A percentile compares a stretch with the other conserved stretches of the same genome.
These are phyloP conservation scores for Ectropis grisescens DNA, from an alignment of 1,140 invertebrate species.

Conservation along the genomic window DNA sequence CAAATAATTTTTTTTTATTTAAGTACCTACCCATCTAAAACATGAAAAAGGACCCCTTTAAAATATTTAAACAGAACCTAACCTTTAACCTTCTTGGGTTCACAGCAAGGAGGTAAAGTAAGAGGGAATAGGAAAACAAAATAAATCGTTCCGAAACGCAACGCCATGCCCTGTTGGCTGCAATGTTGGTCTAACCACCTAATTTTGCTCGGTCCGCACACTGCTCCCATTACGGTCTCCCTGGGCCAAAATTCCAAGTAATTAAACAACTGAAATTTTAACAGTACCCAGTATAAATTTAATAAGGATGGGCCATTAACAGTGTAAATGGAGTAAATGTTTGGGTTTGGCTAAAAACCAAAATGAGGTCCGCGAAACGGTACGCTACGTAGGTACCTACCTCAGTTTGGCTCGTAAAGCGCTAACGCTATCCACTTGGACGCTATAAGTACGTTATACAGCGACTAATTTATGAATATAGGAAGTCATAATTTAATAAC, in stretches of 20 bases:
- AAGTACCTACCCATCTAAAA: no score
- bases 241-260: constrained; percentile 44
- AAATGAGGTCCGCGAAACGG: constrained; percentile 32
- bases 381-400: constrained; percentile 20
- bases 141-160: constrained; percentile 11
- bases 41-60: no score
- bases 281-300: constrained; percentile 59
- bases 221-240: constrained; percentile 27
- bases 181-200: constrained; percentile 17
- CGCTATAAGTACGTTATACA: constrained; percentile 2
- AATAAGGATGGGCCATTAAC: constrained; percentile 58
- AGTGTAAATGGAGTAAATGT: constrained; percentile 40
- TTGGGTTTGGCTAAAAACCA: constrained; percentile 57
- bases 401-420: constrained; percentile 20
- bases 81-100: no score
- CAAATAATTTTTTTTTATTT: no score
- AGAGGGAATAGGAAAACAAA: constrained; percentile 2
- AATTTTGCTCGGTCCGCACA: constrained; percentile 22
- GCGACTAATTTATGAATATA: no score
- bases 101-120: no score
- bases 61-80: no score
- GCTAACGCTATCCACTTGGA: constrained; percentile 2
- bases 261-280: constrained; percentile 66
- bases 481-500: no score
- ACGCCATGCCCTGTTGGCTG: constrained; percentile 8